Base-by-base conservation (phyloP, 2,888 invertebrate species). In the Phortica okadai region DNA sequence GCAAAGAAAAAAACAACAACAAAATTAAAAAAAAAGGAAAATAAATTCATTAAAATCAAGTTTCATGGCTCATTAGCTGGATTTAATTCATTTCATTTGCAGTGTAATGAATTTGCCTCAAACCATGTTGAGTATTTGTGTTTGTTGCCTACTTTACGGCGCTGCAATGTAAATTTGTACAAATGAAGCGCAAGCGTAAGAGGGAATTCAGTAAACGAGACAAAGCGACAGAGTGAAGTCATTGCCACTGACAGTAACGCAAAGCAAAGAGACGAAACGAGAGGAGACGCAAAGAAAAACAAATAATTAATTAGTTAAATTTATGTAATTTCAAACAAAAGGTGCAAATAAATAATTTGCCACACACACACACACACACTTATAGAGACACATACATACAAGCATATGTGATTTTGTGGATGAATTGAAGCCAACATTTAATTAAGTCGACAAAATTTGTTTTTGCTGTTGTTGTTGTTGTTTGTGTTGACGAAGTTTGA, bases 261-360 rank as follows among this genome's bases (percentile, higher is more conserved):
- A 14, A n/a, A n/a, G n/a, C n/a, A n/a, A n/a, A n/a, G n/a, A n/a
- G n/a, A 50, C 50, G 14, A 1, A 50, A 14, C 14, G 50, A 50
- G 50, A 8, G 50, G 50, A 50, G 14, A 50, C 50, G 50, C 1
- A 50, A 50, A 50, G 50, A 8, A 50, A 14, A 11, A 6, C 50
- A 50, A 50, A 64, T 64, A 21, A 62, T 64, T 64, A 64, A 64
- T 64, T 64, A 64, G 64, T 33, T 33, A 64, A 64, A 64, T 64
- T 64, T 64, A 64, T 33, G 41, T 21, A 33, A 64, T 41, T 64
- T 41, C 10, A 41, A 64, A 41, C 64, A 64, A 64, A 64, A 33
- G 64, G 64, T 64, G 64, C 41, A 64, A 64, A 64, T 64, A 64
- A 64, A 64, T 64, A 64, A 64, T 64, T 64, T 11, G 41, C 25